phyloP scores from a whole-genome alignment of 2,797 vertebrate genomes.

The Eutrigla gurnardus region DNA sequence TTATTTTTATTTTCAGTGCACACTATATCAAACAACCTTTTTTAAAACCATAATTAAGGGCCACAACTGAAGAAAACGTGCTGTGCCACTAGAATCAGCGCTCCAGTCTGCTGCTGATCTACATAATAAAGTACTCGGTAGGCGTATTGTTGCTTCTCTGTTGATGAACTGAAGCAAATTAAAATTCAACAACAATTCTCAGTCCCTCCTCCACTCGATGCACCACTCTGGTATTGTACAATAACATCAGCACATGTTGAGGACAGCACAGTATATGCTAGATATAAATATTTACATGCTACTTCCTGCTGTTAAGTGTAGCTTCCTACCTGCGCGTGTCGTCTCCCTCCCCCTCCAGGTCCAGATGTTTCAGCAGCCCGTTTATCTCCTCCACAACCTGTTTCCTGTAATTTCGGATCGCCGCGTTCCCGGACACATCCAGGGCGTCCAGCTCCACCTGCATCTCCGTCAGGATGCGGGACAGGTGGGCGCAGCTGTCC shows the following conservation, averaged over 20 bases:
- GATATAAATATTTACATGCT: not conserved
- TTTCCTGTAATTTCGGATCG: conserved; percentile 94
- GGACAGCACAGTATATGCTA: too few species aligned
- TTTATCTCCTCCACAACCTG: conserved; percentile 98
- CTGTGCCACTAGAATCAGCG: not conserved
- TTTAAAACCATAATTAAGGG: not conserved
- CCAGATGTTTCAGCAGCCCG: conserved; percentile 92
- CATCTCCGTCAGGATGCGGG: conserved; percentile 93
- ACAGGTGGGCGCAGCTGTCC: conserved; percentile 94
- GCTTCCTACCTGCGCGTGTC: conserved; percentile 82
- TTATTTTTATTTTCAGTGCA: not conserved
- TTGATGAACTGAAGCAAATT: conserved; percentile 17
- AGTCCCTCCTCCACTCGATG: not conserved
- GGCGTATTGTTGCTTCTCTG: conserved; percentile 21
- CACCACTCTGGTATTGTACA: not conserved
- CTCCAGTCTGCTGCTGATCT: conserved; percentile 1
- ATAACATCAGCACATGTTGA: not conserved
- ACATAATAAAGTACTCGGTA: conserved; percentile 4
- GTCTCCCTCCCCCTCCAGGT: conserved; percentile 94
- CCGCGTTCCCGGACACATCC: conserved; percentile 91
- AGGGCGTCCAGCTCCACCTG: conserved; percentile 95
- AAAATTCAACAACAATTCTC: not conserved
- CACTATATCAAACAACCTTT: not conserved
- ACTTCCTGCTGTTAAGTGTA: not conserved
- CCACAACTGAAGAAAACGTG: not conserved